phyloP scores from a whole-genome alignment of 2,888 invertebrate species.

The Orthosia incerta region DNA sequence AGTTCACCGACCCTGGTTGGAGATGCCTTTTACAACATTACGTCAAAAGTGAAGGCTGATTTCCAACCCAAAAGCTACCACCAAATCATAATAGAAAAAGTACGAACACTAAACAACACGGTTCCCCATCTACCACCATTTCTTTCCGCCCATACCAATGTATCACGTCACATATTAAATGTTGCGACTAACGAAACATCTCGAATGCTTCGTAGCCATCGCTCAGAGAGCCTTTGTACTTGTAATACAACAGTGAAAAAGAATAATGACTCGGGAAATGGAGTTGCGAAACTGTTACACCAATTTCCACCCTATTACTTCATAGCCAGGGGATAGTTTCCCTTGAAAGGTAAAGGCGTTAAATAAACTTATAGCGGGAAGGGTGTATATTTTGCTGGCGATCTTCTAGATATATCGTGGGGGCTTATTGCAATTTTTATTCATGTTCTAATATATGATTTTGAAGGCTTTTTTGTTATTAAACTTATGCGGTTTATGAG shows the following conservation, averaged over 20 bases:
- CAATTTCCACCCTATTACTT: constrained; percentile 53
- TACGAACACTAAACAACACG: constrained; percentile 26
- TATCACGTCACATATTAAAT: constrained; percentile 67
- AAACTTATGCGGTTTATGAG: constrained; percentile 51
- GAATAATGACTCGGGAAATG: constrained; percentile 71
- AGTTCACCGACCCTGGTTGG: neutral
- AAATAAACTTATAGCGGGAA: constrained; percentile 66
- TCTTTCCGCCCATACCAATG: constrained; percentile 53
- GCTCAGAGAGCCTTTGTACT: constrained; percentile 67
- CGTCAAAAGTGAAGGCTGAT: neutral
- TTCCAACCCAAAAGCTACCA: neutral
- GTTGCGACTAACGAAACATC: constrained; percentile 68
- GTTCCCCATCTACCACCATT: constrained; percentile 28
- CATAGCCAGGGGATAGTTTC: constrained; percentile 27
- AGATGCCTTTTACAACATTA: neutral
- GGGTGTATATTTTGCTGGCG: constrained; percentile 69
- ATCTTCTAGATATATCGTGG: constrained; percentile 65
- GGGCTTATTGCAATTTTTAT: constrained; percentile 68
- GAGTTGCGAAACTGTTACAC: constrained; percentile 66
- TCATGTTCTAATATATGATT: constrained; percentile 59
- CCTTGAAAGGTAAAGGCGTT: constrained; percentile 37
- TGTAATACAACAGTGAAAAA: constrained; percentile 71
- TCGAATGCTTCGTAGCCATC: constrained; percentile 67
- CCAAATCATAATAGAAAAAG: constrained; percentile 20
- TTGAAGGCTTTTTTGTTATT: constrained; percentile 52